These are phyloP conservation scores for Cryptotis parvus DNA, from an alignment of 2,113 vertebrate genomes.

Conservation along the genomic window DNA sequence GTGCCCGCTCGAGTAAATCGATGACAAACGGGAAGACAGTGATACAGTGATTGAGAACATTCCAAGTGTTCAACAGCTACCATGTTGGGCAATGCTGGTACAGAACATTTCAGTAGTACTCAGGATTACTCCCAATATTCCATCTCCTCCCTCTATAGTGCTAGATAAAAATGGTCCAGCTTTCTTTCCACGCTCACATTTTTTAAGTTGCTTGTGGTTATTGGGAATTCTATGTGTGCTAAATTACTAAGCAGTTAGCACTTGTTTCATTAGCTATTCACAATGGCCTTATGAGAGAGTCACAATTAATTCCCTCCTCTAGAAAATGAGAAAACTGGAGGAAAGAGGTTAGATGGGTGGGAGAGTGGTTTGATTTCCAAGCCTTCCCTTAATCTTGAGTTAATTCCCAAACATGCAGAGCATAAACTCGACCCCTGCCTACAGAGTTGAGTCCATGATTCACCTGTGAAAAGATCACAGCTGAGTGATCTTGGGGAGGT, in stretches of 20 bases:
- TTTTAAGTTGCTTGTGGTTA: neutral
- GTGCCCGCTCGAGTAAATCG: too few species aligned
- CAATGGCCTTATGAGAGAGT: neutral
- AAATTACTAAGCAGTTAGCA: neutral
- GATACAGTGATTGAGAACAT: too few species aligned
- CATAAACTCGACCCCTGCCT: neutral
- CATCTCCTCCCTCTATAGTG: neutral
- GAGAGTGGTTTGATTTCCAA: neutral
- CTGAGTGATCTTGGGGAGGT: neutral
- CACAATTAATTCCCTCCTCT: neutral
- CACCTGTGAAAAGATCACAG: too few species aligned
- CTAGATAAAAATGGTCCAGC: neutral
- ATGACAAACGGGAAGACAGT: too few species aligned
- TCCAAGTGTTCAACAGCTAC: neutral
- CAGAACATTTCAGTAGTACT: neutral
- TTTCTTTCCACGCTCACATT: neutral
- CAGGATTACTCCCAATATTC: too few species aligned
- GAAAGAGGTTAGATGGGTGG: neutral
- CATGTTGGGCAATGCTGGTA: neutral
- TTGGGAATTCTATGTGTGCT: neutral
- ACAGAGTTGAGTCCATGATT: neutral
- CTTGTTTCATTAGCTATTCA: constrained; percentile 24
- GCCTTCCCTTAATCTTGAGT: neutral
- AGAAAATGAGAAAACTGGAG: neutral
- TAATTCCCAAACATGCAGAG: neutral